Evolutionary conservation across 1,140 invertebrate species (phyloP).

Genomic region (Meloidogyne hapla): DNA sequence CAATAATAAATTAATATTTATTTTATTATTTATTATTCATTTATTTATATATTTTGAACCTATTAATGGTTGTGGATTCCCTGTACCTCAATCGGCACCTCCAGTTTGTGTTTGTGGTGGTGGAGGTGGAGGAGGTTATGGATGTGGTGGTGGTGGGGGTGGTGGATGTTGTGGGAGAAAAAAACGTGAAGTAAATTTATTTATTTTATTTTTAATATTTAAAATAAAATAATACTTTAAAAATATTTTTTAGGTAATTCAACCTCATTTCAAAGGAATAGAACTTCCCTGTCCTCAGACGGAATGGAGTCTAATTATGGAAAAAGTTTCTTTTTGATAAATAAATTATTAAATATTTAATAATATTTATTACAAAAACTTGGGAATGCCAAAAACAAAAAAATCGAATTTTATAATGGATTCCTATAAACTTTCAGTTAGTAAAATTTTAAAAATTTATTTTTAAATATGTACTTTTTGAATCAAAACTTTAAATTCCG

Average conservation of each 20-base stretch:
- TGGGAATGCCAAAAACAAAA: too few species aligned
- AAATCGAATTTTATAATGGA: too few species aligned
- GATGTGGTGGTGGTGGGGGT: constrained; percentile 14
- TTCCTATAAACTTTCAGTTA: too few species aligned
- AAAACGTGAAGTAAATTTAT: constrained; percentile 17
- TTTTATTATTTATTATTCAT: not conserved
- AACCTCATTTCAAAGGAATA: constrained; percentile 16
- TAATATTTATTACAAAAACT: too few species aligned
- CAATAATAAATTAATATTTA: not conserved
- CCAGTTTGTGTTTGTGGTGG: constrained; percentile 13
- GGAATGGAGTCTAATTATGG: constrained; percentile 17
- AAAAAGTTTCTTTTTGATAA: constrained; percentile 5
- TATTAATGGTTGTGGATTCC: constrained; percentile 9
- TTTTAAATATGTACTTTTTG: too few species aligned
- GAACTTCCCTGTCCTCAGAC: constrained; percentile 20
- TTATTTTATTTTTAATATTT: not conserved
- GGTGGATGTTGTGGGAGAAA: constrained; percentile 18
- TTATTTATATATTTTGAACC: not conserved
- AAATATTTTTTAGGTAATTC: constrained; percentile 15
- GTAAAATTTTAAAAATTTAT: too few species aligned
- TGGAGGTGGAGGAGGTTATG: constrained; percentile 9
- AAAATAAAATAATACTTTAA: not conserved
- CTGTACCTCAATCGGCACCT: constrained; percentile 11
- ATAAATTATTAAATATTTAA: too few species aligned
- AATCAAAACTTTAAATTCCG: too few species aligned